Evolutionary conservation across 2,797 vertebrate genomes (phyloP).

Genomic region (Labeo calbasu): DNA sequence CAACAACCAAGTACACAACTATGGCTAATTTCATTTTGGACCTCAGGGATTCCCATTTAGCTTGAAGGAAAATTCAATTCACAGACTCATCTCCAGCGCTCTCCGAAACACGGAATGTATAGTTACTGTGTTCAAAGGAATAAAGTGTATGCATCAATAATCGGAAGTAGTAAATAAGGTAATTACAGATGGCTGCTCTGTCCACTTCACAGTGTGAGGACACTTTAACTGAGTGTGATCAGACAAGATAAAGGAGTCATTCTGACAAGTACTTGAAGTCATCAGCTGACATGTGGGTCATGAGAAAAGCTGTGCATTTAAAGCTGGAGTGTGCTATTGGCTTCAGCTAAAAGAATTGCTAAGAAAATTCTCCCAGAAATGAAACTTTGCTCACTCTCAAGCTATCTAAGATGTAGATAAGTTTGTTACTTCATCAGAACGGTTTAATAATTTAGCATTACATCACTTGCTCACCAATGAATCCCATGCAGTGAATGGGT

Average conservation of each 20-base stretch:
- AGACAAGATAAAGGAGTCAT: neutral
- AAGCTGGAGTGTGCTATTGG: neutral
- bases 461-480: neutral
- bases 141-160: slow-evolving; percentile 33
- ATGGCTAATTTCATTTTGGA: slow-evolving; percentile 39
- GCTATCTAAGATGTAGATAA: neutral
- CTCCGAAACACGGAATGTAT: slow-evolving; percentile 6
- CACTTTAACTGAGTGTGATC: neutral
- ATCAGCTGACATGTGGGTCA: neutral
- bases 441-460: neutral
- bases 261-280: neutral
- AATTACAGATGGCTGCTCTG: neutral
- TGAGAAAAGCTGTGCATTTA: neutral
- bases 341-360: neutral
- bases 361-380: neutral
- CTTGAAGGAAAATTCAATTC: slow-evolving; percentile 47
- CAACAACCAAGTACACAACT: slow-evolving; percentile 9
- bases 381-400: neutral
- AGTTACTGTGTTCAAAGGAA: slow-evolving; percentile 27
- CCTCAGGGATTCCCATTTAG: slow-evolving; percentile 34
- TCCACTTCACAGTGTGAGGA: neutral
- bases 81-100: slow-evolving; percentile 1
- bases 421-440: neutral
- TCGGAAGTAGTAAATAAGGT: slow-evolving; percentile 1
- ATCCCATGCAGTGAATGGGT: neutral